Evolutionary conservation across 2,888 invertebrate species (phyloP), one percentile per base, ranked within the genome.

Genomic region (Elgonia sp.): DNA sequence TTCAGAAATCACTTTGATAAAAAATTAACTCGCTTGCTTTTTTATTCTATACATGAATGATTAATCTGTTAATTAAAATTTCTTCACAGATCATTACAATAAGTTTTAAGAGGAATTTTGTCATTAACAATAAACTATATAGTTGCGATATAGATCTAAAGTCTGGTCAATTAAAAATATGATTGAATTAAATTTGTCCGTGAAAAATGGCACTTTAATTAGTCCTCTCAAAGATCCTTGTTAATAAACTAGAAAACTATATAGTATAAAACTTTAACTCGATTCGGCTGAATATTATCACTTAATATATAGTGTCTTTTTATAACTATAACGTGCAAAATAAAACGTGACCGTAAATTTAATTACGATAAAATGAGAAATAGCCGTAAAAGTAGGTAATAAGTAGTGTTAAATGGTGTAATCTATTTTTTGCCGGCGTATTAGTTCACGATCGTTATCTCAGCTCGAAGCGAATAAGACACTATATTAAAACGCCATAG

Each of bases 361-460:
- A 85, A 85, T 85, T 85, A 85, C 75, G 65, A 16, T n/a, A 37
- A 55, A 75, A 80, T 69, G 85, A 80, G 80, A 80, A 85, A 80
- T 80, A 50, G 12, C 46, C 60, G 62, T 53, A 70, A 79, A 87
- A 84, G 57, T 79, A 57, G 57, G 69, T 84, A 84, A 87, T 87
- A 84, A 87, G 79, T 69, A 20, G 77, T 77, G 79, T 83, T 70
- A 72, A 83, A 79, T 75, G 83, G 70, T 67, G 69, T 62, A 73
- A 79, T 83, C 39, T 50, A 81, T 73, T 76, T 67, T 75, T 81
- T 79, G 72, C 21, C 79, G 67, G 40, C 63, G 70, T 69, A 67
- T 79, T 85, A 80, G 85, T 73, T 57, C 39, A 20, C 55, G 86
- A 86, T 86, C 70, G 65, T 82, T 86, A 86, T 86, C 86, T 18